These are phyloP conservation scores for Ramphastos sulfuratus DNA, from an alignment of 2,113 vertebrate species.

Conservation along the genomic window DNA sequence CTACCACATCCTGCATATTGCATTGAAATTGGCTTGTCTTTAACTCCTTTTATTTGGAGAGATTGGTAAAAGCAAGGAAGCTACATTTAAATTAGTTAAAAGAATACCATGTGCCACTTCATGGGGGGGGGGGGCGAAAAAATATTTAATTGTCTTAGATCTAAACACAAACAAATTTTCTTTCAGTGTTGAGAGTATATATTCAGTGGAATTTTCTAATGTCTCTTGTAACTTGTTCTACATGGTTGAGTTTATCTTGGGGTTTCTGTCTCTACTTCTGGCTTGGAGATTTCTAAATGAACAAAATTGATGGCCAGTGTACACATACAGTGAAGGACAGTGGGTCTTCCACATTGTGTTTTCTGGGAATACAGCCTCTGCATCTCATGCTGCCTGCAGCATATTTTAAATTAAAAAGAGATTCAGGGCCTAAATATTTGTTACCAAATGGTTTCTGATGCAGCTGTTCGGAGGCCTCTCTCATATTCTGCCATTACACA, in stretches of 20 bases:
- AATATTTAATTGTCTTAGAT: neutral
- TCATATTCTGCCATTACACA: neutral
- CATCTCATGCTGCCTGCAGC: neutral
- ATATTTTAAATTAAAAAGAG: neutral
- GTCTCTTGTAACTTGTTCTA: neutral
- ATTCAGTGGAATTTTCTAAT: neutral
- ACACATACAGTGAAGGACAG: neutral
- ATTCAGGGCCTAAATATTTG: neutral
- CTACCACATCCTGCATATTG: neutral
- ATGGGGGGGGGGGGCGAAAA: neutral
- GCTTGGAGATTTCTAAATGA: neutral
- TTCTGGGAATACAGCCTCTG: neutral
- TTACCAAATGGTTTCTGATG: neutral
- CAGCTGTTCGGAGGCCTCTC: neutral
- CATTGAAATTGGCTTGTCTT: neutral
- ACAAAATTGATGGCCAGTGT: neutral
- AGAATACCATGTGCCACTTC: neutral
- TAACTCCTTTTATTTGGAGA: neutral
- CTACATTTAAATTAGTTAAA: neutral
- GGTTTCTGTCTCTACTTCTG: neutral
- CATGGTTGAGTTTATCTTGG: neutral
- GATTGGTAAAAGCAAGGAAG: neutral
- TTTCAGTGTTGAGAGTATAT: neutral
- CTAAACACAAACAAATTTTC: neutral
- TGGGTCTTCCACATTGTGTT: neutral